Base-by-base conservation (phyloP, 1,140 invertebrate species). In the Epicauta chinensis region DNA sequence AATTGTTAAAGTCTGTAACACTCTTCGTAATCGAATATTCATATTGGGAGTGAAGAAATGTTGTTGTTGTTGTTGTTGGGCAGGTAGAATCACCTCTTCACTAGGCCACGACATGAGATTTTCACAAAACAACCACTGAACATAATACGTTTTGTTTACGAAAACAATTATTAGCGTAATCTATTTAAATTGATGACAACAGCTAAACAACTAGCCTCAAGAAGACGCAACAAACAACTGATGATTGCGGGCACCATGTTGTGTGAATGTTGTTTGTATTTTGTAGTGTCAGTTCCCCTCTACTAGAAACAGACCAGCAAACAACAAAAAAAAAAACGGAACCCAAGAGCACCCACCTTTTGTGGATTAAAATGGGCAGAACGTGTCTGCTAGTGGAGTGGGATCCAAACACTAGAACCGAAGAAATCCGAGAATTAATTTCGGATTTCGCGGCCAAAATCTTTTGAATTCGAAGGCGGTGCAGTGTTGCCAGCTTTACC, bases 1-100 rank as follows among this genome's bases (percentile, higher is more conserved):
- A 39, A 62, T 54, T 15, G 57, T 50, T 44, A 70, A 37, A 37
- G 64, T 63, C 50, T 70, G 68, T 37, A 67, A 55, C 36, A 58
- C 45, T 44, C 61, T 62, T 37, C 65, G 56, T 39, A 60, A 40
- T 57, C 54, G 60, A 34, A 52, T 55, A 49, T 60, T 61, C 67
- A 69, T 69, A 59, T 60, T 62, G 38, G 40, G 29, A 23, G 4
- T 23, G 23, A 23, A 23, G 23, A 23, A 23, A 23, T 23, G 23
- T 23, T 23, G 23, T 23, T 23, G 23, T 23, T 2, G 17, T 2
- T 23, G n/a, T 36, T 51, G 16, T 58, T 52, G 9, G 23, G 23
- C n/a, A n/a, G 23, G 23, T 5, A 51, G 50, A 52, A 58, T 55
- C 48, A 55, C 53, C 57, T 57, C 23, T 42, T 59, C 57, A 55